Conservation (phyloP, 2,888 invertebrate species). For the Cerastis leucographa region DNA sequence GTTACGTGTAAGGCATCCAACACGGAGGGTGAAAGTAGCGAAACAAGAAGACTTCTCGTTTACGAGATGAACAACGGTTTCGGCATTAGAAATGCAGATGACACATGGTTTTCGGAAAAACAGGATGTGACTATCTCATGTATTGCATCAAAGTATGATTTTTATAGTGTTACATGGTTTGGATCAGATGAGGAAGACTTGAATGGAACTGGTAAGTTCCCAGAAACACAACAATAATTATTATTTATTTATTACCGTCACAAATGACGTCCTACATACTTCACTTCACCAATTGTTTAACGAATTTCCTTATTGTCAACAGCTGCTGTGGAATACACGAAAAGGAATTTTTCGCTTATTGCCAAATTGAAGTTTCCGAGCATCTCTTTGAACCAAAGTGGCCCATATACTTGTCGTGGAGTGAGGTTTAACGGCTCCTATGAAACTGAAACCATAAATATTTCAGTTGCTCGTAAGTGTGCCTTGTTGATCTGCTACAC, state of each 20-base stretch:
- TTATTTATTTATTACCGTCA: neutral
- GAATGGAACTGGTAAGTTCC: constrained; percentile 68
- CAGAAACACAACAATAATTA: neutral
- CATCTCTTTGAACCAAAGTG: constrained; percentile 74
- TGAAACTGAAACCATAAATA: constrained; percentile 66
- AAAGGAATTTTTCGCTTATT: constrained; percentile 75
- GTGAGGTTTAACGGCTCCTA: constrained; percentile 60
- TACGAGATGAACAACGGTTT: constrained; percentile 82
- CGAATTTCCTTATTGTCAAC: constrained; percentile 50
- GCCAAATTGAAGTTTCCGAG: constrained; percentile 77
- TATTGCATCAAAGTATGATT: constrained; percentile 81
- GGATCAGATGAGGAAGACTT: constrained; percentile 62
- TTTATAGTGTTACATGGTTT: constrained; percentile 78
- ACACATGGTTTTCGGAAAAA: constrained; percentile 78
- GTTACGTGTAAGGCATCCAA: constrained; percentile 80
- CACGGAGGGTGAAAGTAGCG: neutral
- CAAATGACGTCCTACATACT: neutral
- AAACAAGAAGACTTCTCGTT: constrained; percentile 72
- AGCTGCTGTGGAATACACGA: constrained; percentile 70
- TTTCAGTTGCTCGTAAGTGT: constrained; percentile 79
- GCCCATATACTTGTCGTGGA: constrained; percentile 79
- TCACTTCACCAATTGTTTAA: neutral
- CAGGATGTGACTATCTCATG: constrained; percentile 76
- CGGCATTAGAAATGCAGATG: constrained; percentile 73
- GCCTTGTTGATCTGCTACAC: neutral